A percentile compares a stretch with the other conserved stretches of the same genome.
Evolutionary conservation across 2,113 vertebrate genomes (phyloP).

Genomic region (Cisticola juncidis): DNA sequence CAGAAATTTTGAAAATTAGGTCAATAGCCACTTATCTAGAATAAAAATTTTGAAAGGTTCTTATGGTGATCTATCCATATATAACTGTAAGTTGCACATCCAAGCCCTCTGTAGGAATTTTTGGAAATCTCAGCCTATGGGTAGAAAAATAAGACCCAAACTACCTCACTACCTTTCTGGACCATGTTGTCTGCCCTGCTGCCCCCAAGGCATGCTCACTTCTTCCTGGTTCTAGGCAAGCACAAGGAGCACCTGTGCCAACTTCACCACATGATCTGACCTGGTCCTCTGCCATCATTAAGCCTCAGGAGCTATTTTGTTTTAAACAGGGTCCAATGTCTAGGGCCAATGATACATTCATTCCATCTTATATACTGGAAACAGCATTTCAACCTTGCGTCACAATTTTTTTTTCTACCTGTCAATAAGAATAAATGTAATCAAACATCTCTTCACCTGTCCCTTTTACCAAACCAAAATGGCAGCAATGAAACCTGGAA

Average conservation of each 20-base stretch:
- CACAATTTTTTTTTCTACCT: background rate
- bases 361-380: background rate
- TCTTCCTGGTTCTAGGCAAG: background rate
- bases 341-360: background rate
- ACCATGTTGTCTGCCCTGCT: background rate
- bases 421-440: background rate
- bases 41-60: background rate
- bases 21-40: background rate
- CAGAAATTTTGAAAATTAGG: background rate
- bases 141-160: background rate
- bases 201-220: background rate
- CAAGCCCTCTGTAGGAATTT: background rate
- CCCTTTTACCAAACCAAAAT: background rate
- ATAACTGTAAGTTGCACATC: background rate
- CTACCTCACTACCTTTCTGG: background rate
- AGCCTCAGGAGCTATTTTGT: background rate
- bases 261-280: background rate
- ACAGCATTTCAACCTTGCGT: background rate
- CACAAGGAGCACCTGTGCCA: background rate
- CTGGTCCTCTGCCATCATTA: background rate
- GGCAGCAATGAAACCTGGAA: background rate
- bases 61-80: background rate
- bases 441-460: background rate
- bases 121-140: background rate
- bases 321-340: background rate